Conservation (phyloP, 2,888 invertebrate genomes). For the Amblyteles armatorius region DNA sequence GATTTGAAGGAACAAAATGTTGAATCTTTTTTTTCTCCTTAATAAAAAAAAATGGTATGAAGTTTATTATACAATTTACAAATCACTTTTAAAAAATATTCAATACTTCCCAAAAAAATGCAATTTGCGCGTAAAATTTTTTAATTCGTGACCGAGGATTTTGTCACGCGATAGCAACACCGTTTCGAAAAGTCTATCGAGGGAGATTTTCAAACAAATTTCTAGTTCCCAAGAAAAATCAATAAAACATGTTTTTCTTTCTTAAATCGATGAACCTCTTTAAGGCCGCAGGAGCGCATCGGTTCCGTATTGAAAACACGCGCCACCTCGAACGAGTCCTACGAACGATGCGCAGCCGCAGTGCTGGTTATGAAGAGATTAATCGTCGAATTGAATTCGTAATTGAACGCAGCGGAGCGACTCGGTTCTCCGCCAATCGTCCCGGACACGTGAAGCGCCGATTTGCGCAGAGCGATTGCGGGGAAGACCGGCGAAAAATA, state of each 20-base stretch:
- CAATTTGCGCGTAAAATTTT: not conserved
- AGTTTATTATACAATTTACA: no score
- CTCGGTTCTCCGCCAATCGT: not conserved
- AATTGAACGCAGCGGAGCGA: constrained; percentile 16
- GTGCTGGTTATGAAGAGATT: constrained; percentile 41
- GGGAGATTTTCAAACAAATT: not conserved
- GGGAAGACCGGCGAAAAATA: constrained; percentile 17
- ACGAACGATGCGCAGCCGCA: not conserved
- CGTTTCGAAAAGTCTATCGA: not conserved
- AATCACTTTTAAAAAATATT: not conserved
- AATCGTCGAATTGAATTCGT: constrained; percentile 41
- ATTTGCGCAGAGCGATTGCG: constrained; percentile 8
- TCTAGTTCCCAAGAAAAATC: not conserved
- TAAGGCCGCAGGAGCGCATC: not conserved
- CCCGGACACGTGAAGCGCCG: not conserved
- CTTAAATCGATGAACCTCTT: not conserved
- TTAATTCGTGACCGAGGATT: not conserved
- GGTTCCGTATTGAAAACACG: not conserved
- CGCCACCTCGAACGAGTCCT: not conserved
- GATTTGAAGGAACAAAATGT: no score
- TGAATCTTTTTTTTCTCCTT: no score
- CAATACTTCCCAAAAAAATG: not conserved
- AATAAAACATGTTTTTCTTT: not conserved
- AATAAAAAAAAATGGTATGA: no score
- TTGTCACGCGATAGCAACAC: not conserved